Evolutionary conservation across 53 echinoderm and acorn worm genomes (phyloP), one percentile per base, ranked within the genome.

Genomic region (Astropecten irregularis): DNA sequence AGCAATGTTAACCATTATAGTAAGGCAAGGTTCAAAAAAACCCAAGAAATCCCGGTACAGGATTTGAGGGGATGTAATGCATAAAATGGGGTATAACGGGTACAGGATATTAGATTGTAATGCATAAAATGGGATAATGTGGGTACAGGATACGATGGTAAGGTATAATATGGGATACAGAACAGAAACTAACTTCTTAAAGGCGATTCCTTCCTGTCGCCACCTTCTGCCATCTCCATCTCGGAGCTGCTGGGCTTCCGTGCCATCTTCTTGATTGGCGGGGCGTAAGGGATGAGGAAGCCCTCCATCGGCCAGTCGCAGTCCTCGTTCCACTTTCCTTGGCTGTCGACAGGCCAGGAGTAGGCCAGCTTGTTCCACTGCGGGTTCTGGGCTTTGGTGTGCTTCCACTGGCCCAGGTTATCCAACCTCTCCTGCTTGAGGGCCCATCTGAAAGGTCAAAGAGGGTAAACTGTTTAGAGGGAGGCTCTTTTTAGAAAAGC

Each of bases 251-350:
- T 83, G 3, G 87, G 56, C 18, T 73, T 85, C 55, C 85, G 85
- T 23, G 60, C 15, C 60, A 61, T 35, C 63, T 40, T 90, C 86
- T 93, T 91, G n/a, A 96, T 82, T 66, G 97, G 97, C 3, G 97
- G 97, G 66, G 97, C 97, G 85, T 87, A 91, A 9, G 97, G 88
- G 21, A 96, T 90, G 65, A 96, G 72, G 73, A 89, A 96, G 0
- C 94, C 97, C 71, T 96, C 97, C 97, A 96, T 96, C 26, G 97
- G 97, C 97, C 97, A 96, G 82, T 96, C 97, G 85, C 92, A 96
- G 33, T 88, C 84, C 57, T 92, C 87, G 67, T 96, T 96, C 94
- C 94, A 89, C 34, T 89, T 81, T 15, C 92, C 94, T 54, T 90
- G 72, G 82, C 85, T 87, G 21, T 84, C 72, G 11, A 96, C 92